Base-by-base conservation (phyloP, 2,113 vertebrate species). In the Poeciliopsis retropinna region DNA sequence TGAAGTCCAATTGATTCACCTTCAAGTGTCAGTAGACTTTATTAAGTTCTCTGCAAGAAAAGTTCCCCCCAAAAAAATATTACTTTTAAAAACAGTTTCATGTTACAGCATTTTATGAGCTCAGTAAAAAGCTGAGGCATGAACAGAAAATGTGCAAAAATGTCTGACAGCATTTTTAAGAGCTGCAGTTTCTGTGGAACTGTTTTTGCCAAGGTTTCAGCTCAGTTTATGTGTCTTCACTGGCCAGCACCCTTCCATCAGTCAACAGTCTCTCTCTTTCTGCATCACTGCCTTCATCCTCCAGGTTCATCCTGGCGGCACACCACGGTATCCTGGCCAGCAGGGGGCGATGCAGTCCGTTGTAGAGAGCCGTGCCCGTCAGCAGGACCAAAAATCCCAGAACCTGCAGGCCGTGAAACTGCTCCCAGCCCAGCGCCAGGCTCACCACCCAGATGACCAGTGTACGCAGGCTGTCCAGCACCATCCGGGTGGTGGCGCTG, bases 401-500 rank as follows among this genome's bases (percentile, higher is more conserved):
- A 63, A 99, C 95, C 94, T 98, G 95, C 69, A 99, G 91, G 0
- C 93, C 91, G 0, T 96, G 96, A 78, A 98, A 99, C 25, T 15
- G 2, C 87, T 98, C 97, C 97, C 97, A 98, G 22, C 96, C 94
- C 82, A 99, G 34, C 0, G 94, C 95, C 83, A 98, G 89, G 90
- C 97, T 98, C 78, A 96, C 85, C 0, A 83, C 95, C 97, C 97
- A 98, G 88, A 99, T 96, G 84, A 97, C 93, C 19, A 98, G 75
- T 0, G 97, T 98, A 1, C 97, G 96, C 83, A 98, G 94, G 87
- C 96, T 98, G 96, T 99, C 97, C 81, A 98, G 94, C 72, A 99
- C 97, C 97, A 97, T 98, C 67, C 97, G 96, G 5, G 97, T 98
- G 87, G 97, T 99, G 91, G 97, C 97, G 3, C 97, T 98, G 81